These are phyloP conservation scores for Zosterops japonicus DNA, from an alignment of 2,113 vertebrate species.

Conservation along the genomic window DNA sequence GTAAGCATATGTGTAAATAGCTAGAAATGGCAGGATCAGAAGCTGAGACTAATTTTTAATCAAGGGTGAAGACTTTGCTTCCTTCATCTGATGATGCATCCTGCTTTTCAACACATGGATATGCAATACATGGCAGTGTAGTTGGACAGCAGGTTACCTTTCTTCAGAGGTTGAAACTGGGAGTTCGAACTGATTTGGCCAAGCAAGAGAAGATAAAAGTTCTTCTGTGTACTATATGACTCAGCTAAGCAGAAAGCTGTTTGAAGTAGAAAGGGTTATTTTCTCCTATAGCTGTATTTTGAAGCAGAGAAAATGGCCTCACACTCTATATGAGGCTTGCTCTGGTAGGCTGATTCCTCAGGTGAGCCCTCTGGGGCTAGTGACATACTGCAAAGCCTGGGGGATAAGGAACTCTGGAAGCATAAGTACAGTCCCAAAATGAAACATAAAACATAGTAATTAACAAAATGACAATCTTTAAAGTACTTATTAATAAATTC, in stretches of 20 bases:
- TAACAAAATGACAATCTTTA: neutral
- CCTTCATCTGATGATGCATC: neutral
- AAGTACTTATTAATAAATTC: neutral
- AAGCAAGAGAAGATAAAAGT: neutral
- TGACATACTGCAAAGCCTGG: neutral
- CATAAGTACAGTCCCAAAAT: neutral
- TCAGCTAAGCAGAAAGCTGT: neutral
- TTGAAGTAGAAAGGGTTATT: neutral
- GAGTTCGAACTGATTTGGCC: neutral
- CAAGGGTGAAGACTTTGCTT: neutral
- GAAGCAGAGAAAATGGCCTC: neutral
- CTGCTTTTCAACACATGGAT: neutral
- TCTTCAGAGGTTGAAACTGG: neutral
- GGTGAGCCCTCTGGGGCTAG: neutral
- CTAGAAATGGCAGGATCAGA: neutral
- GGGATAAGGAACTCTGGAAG: neutral
- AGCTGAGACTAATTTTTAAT: neutral
- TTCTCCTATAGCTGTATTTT: neutral
- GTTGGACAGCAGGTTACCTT: neutral
- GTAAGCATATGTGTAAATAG: neutral
- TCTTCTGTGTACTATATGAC: neutral
- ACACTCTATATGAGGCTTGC: neutral
- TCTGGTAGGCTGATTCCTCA: neutral
- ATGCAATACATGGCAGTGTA: neutral
- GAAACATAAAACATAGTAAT: neutral